Percentiles rank a stretch among this genome's conserved stretches.
Conservation (phyloP, 2,888 invertebrate genomes). For the Zele albiditarsus region DNA sequence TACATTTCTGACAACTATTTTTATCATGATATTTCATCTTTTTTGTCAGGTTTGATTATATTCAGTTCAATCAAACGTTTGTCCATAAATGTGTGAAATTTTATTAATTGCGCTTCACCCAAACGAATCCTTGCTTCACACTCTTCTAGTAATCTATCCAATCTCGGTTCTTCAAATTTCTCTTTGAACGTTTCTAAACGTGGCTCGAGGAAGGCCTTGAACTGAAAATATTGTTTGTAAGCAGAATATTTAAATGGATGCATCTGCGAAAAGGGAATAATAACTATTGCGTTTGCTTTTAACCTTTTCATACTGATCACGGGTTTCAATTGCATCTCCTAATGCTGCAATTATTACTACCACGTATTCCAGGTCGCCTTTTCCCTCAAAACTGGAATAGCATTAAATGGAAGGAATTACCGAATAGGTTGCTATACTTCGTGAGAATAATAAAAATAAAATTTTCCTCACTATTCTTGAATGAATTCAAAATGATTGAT, state of each 20-base stretch:
- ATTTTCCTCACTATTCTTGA: constrained; percentile 36
- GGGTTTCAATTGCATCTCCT: background rate
- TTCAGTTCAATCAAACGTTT: background rate
- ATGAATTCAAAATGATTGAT: constrained; percentile 36
- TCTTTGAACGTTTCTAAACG: background rate
- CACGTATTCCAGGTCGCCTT: background rate
- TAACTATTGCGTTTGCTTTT: background rate
- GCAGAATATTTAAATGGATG: background rate
- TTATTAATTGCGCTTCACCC: background rate
- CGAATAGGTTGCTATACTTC: too few relatives aligned
- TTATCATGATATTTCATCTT: background rate
- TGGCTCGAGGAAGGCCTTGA: constrained; percentile 31
- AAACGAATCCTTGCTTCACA: background rate
- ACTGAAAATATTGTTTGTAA: constrained; percentile 31
- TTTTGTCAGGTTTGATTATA: background rate
- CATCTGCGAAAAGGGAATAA: background rate
- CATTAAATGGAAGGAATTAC: background rate
- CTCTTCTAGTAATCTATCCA: background rate
- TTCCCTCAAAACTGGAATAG: background rate
- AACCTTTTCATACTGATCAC: constrained; percentile 41
- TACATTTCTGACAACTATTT: background rate
- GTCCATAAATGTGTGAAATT: constrained; percentile 18
- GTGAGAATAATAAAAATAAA: background rate
- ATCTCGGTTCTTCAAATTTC: background rate
- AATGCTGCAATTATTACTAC: background rate